Conservation (phyloP, 2,113 vertebrate species). For the Callaeas wilsoni region DNA sequence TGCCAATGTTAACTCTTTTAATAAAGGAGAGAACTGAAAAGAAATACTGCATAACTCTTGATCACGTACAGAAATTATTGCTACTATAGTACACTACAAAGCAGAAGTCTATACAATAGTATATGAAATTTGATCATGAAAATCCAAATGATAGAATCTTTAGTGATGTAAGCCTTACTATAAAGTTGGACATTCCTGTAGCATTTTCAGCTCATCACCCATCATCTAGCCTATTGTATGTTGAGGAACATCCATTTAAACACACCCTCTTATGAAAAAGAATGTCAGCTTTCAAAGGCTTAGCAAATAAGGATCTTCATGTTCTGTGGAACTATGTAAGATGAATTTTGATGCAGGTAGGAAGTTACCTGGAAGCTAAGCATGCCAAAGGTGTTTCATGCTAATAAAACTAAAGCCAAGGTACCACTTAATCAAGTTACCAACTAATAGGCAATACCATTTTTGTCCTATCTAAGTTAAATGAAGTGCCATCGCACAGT, state of each 20-base stretch:
- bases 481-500: slow-evolving; percentile 74
- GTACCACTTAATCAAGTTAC: slow-evolving; percentile 78
- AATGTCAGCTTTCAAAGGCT: slow-evolving; percentile 71
- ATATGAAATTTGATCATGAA: slow-evolving; percentile 78
- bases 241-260: slow-evolving; percentile 65
- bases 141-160: slow-evolving; percentile 71
- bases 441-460: slow-evolving; percentile 73
- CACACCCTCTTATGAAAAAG: slow-evolving; percentile 36
- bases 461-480: slow-evolving; percentile 73
- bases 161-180: slow-evolving; percentile 74
- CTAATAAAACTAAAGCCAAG: slow-evolving; percentile 80
- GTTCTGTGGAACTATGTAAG: slow-evolving; percentile 67
- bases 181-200: slow-evolving; percentile 65
- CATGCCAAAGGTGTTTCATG: slow-evolving; percentile 81
- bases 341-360: slow-evolving; percentile 70
- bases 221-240: slow-evolving; percentile 33
- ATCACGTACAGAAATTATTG: slow-evolving; percentile 82
- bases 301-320: slow-evolving; percentile 73
- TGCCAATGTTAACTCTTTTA: slow-evolving; percentile 66
- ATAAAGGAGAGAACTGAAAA: slow-evolving; percentile 59
- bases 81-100: slow-evolving; percentile 81
- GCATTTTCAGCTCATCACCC: slow-evolving; percentile 62
- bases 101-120: slow-evolving; percentile 72
- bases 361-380: slow-evolving; percentile 72
- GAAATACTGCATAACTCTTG: slow-evolving; percentile 70